These are phyloP conservation scores for Drosophila azteca DNA, from an alignment of 1,140 invertebrate species.

Conservation along the genomic window DNA sequence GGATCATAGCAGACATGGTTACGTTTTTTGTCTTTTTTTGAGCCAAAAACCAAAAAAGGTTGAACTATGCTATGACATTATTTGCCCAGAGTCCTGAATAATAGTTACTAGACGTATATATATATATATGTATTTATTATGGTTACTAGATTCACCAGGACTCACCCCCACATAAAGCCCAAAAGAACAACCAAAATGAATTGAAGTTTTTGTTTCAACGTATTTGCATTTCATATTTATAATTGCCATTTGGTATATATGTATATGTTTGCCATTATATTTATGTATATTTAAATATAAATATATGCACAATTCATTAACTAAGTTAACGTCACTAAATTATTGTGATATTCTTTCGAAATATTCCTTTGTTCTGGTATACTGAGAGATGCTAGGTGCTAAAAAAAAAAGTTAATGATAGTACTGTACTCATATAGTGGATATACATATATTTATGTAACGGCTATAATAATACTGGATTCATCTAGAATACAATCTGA, in stretches of 20 bases:
- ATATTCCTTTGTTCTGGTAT: constrained; percentile 35
- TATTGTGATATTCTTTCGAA: constrained; percentile 34
- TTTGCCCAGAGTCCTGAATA: too few relatives aligned
- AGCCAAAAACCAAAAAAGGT: too few relatives aligned
- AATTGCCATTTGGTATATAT: constrained; percentile 34
- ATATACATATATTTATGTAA: constrained; percentile 7
- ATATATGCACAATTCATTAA: constrained; percentile 64
- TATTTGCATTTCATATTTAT: constrained; percentile 50
- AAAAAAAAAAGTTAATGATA: constrained; percentile 20
- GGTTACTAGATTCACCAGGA: not conserved
- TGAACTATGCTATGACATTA: too few relatives aligned
- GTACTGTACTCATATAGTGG: constrained; percentile 27
- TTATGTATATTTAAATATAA: constrained; percentile 38
- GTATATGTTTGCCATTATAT: constrained; percentile 2
- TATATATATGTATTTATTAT: too few relatives aligned
- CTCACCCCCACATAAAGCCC: not conserved
- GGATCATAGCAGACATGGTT: not conserved
- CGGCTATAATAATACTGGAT: constrained; percentile 36
- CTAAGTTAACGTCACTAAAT: constrained; percentile 56
- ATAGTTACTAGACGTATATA: too few relatives aligned
- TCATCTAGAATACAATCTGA: constrained; percentile 12
- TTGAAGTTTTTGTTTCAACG: constrained; percentile 22
- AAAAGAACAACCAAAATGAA: not conserved
- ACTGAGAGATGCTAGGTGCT: constrained; percentile 47
- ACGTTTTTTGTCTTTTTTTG: not conserved